Evolutionary conservation across 2,113 vertebrate species (phyloP), one percentile per base, ranked within the genome.

Genomic region (Romanogobio albipinnatus): DNA sequence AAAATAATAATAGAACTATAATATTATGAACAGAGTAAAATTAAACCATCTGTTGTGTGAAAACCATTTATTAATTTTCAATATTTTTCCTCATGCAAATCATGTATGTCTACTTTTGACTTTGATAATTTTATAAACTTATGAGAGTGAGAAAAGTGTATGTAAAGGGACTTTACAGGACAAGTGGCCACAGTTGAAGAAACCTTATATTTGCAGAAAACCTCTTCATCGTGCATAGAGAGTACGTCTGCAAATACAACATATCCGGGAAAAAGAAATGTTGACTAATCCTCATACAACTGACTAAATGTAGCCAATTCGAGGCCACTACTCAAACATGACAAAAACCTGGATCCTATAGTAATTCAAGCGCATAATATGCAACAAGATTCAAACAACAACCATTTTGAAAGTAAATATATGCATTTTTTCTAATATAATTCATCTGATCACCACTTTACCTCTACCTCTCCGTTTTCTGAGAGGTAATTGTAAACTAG

Each of bases 161-260:
- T 70, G 8, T 22, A 36, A 26, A 36, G 29, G 6, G 64, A 17
- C 14, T 36, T 68, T 9, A 71, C 70, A 49, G 6, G 70, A 3
- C n/a, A 74, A 74, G 49, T 76, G 15, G 15, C 49, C 74, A 33
- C n/a, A 76, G 74, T 51, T 76, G 49, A 76, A 76, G 74, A 76
- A 76, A 76, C 74, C 24, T 80, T 47, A 47, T 80, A 80, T 64
- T 80, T 80, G 77, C 77, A 80, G 77, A 64, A 64, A 80, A 45
- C 58, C 1, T 29, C 39, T 76, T 53, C 26, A 22, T 80, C 77
- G 43, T 80, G 77, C 77, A 80, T 15, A 59, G 53, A 39, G 53
- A 43, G 6, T 9, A 59, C 7, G 3, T 78, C 76, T 78, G 56
- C 76, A 78, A 78, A 78, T 61, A 78, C 56, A 77, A 77, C 53